Percentiles rank a stretch among this genome's conserved stretches.
These are phyloP conservation scores for Ochotona curzoniae DNA, from an alignment of 2,113 vertebrate species.

Conservation along the genomic window DNA sequence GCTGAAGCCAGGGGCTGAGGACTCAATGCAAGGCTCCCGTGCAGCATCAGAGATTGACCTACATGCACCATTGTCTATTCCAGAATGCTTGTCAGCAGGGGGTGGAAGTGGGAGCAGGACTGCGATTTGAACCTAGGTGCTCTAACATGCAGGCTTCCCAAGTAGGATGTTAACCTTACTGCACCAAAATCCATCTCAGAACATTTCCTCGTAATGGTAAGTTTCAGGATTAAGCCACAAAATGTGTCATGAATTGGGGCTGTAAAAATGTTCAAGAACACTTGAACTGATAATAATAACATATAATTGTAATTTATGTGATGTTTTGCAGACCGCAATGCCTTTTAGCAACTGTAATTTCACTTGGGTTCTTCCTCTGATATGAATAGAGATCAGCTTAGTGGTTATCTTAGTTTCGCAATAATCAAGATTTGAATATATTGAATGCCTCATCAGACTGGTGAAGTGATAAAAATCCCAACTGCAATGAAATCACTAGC, in stretches of 20 bases:
- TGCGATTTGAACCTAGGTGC: too few species aligned
- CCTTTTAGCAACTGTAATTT: conserved; percentile 24
- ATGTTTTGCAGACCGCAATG: conserved; percentile 42
- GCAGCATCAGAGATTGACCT: too few species aligned
- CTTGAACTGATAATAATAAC: conserved; percentile 35
- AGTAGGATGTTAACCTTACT: too few species aligned
- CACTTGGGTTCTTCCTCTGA: conserved; percentile 35
- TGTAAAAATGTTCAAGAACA: neutral
- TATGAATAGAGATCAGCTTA: neutral
- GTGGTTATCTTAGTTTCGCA: conserved; percentile 47
- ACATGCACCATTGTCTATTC: too few species aligned
- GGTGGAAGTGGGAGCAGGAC: too few species aligned
- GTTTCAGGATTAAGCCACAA: neutral
- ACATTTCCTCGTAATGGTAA: conserved; percentile 52
- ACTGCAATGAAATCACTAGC: conserved; percentile 35
- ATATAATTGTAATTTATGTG: neutral
- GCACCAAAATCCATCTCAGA: too few species aligned
- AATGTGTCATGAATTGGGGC: neutral
- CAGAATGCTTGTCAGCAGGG: too few species aligned
- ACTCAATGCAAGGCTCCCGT: too few species aligned
- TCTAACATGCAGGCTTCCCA: too few species aligned
- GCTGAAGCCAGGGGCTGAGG: too few species aligned
- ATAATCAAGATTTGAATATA: conserved; percentile 15
- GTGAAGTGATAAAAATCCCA: conserved; percentile 44
- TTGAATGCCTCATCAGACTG: neutral